Evolutionary conservation across 2,113 vertebrate genomes (phyloP).

Genomic region (Aythya baeri): DNA sequence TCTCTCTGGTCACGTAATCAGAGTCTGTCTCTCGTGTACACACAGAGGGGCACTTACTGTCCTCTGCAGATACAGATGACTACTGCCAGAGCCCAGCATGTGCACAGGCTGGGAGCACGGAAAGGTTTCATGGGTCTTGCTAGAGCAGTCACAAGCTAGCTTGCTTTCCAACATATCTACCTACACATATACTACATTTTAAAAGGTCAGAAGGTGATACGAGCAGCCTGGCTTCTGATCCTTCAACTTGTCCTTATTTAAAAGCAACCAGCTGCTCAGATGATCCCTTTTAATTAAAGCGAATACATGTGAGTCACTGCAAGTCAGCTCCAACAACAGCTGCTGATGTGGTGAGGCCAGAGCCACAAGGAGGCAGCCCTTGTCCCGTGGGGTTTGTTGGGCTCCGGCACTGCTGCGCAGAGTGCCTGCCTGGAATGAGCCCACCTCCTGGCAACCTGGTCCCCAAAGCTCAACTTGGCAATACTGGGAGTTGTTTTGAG

Average conservation of each 20-base stretch:
- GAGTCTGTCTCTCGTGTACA: no score
- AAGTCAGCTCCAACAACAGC: background rate
- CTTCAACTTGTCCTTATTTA: background rate
- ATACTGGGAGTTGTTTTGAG: background rate
- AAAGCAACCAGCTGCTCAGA: background rate
- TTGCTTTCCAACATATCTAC: background rate
- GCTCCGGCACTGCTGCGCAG: background rate
- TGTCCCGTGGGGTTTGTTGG: no score
- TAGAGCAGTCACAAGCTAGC: background rate
- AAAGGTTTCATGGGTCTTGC: background rate
- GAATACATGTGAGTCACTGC: fast-evolving
- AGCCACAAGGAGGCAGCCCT: background rate
- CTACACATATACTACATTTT: background rate
- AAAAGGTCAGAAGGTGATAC: background rate
- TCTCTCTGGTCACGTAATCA: background rate
- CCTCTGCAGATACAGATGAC: background rate
- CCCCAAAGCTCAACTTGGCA: background rate
- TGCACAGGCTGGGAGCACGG: background rate
- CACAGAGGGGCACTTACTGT: fast-evolving
- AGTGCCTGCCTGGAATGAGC: background rate
- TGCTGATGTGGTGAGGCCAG: background rate
- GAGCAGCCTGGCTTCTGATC: background rate
- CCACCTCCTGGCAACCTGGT: background rate
- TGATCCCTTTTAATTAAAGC: background rate
- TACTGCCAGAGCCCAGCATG: background rate